Base-by-base conservation (phyloP, 1,140 invertebrate species). In the Trinorchestia longiramus region DNA sequence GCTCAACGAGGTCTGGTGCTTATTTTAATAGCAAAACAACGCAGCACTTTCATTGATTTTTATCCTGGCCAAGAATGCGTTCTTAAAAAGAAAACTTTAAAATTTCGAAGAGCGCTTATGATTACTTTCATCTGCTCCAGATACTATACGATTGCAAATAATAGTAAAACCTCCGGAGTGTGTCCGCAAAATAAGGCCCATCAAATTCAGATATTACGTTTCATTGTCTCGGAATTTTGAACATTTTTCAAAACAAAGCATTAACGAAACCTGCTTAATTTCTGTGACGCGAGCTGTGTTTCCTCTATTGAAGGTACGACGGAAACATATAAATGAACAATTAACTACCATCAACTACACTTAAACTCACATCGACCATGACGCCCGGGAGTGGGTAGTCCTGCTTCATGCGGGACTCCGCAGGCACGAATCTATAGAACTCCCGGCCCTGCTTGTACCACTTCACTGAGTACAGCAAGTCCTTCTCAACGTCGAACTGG, bases 291-390 rank as follows among this genome's bases (percentile, higher is more conserved):
- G 3, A 77, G 62, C 62, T 28, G 62, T 19, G 62, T 77, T 53
- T 11, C 47, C 47, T 53, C 47, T 53, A n/a, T 53, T 77, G 28
- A 77, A 77, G 28, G 62, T 77, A 36, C 15, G 11, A 77, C 11
- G 28, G 11, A 36, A 3, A 77, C 62, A 77, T 3, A 77, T 6
- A 36, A 77, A 77, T 77, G 28, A 77, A 28, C 47, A 19, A 53
- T 53, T 53, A 11, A 95, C 15, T 36, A 95, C 8, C 41, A 57
- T 36, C 62, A 77, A 28, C 11, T 90, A 41, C 41, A 88, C 3
- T 0, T 41, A 96, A 97, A 98, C 98, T 98, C 97, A 98, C 98
- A 97, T 98, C 98, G 95, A 98, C 98, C 95, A 98, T 98, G 95
- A 98, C 98, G 95, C 98, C 98, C 0, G 98, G 98, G 44, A 98